Percentiles rank a stretch among this genome's conserved stretches.
Evolutionary conservation across 2,113 vertebrate genomes (phyloP).

Genomic region (Clarias macrocephalus): DNA sequence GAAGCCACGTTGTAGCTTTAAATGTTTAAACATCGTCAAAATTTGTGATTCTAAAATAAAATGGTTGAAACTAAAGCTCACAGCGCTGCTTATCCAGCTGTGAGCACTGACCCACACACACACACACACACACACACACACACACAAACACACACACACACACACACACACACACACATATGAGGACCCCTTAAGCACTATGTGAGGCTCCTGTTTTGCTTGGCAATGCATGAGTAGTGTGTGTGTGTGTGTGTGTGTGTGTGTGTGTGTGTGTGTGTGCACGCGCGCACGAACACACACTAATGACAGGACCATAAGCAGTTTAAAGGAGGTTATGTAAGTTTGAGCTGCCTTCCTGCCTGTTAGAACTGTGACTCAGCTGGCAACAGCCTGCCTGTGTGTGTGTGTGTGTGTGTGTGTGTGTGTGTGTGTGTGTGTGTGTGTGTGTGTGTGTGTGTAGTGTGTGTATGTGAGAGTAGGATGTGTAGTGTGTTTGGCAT

Average conservation of each 20-base stretch:
- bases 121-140: slow-evolving; percentile 17
- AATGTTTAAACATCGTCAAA: neutral
- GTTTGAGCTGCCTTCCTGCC: slow-evolving; percentile 68
- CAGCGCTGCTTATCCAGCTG: slow-evolving; percentile 17
- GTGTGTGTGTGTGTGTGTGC: slow-evolving; percentile 27
- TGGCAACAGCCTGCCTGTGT: slow-evolving; percentile 55
- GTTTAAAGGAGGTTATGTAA: slow-evolving; percentile 69
- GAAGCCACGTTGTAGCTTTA: neutral
- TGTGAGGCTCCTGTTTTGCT: slow-evolving; percentile 29
- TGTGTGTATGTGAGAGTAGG: slow-evolving; percentile 11
- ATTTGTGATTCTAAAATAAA: neutral
- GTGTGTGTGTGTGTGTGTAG: slow-evolving; percentile 43
- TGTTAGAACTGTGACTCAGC: slow-evolving; percentile 72
- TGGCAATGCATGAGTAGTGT: slow-evolving; percentile 57
- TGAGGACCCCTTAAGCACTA: slow-evolving; percentile 18
- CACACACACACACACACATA: slow-evolving; percentile 1
- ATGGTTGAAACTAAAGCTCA: neutral
- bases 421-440: slow-evolving; percentile 47
- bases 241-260: slow-evolving; percentile 28
- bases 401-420: slow-evolving; percentile 18
- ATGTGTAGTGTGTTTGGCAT: no score
- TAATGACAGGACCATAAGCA: slow-evolving; percentile 31
- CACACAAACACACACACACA: neutral
- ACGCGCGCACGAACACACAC: neutral
- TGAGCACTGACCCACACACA: neutral